Percentiles rank a stretch among this genome's conserved stretches.
These are phyloP conservation scores for Sisor rabdophorus DNA, from an alignment of 2,113 vertebrate species.

Conservation along the genomic window DNA sequence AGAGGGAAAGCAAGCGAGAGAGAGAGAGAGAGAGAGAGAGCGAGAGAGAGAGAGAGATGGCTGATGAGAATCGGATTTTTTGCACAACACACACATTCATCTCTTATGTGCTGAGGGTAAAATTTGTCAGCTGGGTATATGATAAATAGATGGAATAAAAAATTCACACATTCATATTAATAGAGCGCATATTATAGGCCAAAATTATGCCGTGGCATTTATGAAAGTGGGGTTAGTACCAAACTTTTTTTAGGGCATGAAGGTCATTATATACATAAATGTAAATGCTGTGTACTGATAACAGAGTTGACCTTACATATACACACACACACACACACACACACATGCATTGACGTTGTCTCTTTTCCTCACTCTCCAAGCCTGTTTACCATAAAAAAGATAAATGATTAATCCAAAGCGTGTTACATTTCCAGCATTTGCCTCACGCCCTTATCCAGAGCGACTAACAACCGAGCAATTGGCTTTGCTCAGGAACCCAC, in stretches of 20 bases:
- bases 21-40: constrained; percentile 2
- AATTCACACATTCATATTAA: constrained; percentile 18
- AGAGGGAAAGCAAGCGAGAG: not conserved
- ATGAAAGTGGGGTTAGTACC: not conserved
- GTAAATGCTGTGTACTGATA: constrained; percentile 41
- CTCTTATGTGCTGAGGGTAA: constrained; percentile 31
- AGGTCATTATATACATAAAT: constrained; percentile 49
- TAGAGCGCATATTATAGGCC: not conserved
- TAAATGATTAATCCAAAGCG: constrained; percentile 46
- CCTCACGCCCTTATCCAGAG: too few species aligned
- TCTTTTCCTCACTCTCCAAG: constrained; percentile 55
- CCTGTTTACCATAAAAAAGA: constrained; percentile 31
- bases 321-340: constrained; percentile 22
- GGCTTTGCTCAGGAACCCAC: too few species aligned
- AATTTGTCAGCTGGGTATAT: constrained; percentile 20
- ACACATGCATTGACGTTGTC: constrained; percentile 21
- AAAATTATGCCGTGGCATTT: not conserved
- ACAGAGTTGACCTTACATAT: constrained; percentile 41
- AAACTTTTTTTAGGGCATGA: constrained; percentile 27
- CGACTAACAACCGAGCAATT: too few species aligned
- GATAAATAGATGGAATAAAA: constrained; percentile 28
- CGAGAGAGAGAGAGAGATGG: constrained; percentile 22
- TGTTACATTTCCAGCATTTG: too few species aligned
- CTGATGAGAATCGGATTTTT: constrained; percentile 16
- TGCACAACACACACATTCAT: constrained; percentile 12